Percentiles rank a stretch among this genome's conserved stretches.
phyloP scores from a whole-genome alignment of 2,113 vertebrate genomes.

The Pygoscelis adeliae region DNA sequence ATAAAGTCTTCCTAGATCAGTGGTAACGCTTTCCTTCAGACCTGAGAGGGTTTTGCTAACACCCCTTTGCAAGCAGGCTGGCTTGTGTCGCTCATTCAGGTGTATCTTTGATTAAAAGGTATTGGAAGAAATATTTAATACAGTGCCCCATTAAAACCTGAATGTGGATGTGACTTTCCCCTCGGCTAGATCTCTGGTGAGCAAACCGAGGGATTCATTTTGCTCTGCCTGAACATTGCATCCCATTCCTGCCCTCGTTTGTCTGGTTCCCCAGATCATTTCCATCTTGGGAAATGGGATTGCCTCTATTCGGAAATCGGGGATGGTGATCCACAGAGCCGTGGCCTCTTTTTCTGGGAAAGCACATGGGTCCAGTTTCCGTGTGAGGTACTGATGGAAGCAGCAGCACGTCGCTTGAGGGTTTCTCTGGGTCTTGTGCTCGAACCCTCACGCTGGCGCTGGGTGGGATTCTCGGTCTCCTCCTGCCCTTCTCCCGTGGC shows the following conservation, averaged over 20 bases:
- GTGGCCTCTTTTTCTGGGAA: neutral
- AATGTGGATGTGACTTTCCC: neutral
- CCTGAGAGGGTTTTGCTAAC: neutral
- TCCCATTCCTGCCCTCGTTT: neutral
- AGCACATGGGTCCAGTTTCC: neutral
- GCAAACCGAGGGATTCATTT: neutral
- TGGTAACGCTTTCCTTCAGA: neutral
- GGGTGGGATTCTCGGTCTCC: neutral
- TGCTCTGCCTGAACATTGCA: neutral
- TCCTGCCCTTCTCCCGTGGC: neutral
- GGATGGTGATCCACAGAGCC: neutral
- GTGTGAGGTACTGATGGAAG: neutral
- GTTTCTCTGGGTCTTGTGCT: neutral
- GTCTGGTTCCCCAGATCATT: neutral
- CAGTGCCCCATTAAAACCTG: neutral
- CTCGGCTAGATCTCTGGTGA: neutral
- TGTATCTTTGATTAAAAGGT: neutral
- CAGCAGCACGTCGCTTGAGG: neutral
- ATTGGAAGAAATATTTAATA: neutral
- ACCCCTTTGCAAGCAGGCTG: neutral
- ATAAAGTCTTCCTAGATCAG: neutral
- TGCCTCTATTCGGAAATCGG: neutral
- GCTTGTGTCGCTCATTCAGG: neutral
- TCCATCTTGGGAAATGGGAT: fast-evolving
- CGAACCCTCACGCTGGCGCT: neutral